Evolutionary conservation across 2,797 vertebrate genomes (phyloP).

Genomic region (Gouania willdenowi): DNA sequence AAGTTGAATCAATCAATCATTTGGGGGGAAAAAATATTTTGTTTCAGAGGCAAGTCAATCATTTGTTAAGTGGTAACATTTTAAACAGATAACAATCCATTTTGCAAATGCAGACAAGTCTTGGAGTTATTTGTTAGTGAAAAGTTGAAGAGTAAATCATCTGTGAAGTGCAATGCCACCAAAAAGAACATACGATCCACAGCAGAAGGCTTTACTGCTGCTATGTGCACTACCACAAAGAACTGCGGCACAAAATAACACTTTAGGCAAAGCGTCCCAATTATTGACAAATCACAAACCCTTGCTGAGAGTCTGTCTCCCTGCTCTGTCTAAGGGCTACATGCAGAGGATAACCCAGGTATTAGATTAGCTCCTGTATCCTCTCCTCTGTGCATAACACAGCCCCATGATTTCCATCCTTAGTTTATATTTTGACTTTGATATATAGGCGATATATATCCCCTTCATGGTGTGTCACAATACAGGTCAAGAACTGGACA

Average conservation of each 20-base stretch:
- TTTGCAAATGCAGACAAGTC: slow-evolving; percentile 10
- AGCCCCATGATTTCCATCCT: slow-evolving; percentile 36
- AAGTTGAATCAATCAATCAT: no score
- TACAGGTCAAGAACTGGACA: neutral
- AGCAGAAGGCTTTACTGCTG: slow-evolving; percentile 20
- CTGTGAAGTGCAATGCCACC: slow-evolving; percentile 41
- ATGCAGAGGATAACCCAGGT: slow-evolving; percentile 18
- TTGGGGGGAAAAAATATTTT: neutral
- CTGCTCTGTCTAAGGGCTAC: slow-evolving; percentile 14
- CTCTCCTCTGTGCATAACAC: slow-evolving; percentile 33
- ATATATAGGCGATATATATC: slow-evolving; percentile 6
- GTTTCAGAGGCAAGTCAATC: slow-evolving; percentile 40
- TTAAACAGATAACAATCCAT: slow-evolving; percentile 39
- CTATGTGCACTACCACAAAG: slow-evolving; percentile 10
- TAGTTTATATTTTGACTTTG: slow-evolving; percentile 36
- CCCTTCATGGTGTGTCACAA: neutral
- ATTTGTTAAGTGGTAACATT: slow-evolving; percentile 34
- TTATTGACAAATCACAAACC: slow-evolving; percentile 10
- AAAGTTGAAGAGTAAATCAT: slow-evolving; percentile 50
- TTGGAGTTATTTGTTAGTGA: slow-evolving; percentile 44
- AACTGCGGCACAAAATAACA: neutral
- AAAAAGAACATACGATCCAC: slow-evolving; percentile 34
- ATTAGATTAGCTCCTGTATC: slow-evolving; percentile 58
- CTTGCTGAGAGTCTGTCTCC: slow-evolving; percentile 12
- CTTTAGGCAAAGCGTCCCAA: neutral